Evolutionary conservation across 2,113 vertebrate species (phyloP).

Genomic region (Heterocephalus glaber): DNA sequence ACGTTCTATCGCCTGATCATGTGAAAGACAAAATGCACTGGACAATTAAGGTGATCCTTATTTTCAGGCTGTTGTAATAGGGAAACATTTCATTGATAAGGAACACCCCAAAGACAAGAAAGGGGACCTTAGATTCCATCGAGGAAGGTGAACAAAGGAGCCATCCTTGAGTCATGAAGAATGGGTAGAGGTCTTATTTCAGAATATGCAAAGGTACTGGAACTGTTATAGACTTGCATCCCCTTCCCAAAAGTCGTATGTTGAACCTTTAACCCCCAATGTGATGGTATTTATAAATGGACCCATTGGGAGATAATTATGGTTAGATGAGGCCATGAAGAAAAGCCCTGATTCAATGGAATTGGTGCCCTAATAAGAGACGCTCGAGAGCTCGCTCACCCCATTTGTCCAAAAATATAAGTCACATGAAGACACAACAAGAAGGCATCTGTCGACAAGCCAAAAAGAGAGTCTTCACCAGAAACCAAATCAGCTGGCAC

Average conservation of each 20-base stretch:
- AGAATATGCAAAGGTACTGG: conserved; percentile 1
- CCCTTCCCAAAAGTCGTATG: background rate
- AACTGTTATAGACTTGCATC: background rate
- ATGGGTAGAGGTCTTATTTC: background rate
- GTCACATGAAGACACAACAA: background rate
- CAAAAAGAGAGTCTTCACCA: background rate
- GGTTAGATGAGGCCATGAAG: background rate
- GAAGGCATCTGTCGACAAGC: background rate
- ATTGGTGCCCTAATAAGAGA: background rate
- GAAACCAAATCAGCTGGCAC: background rate
- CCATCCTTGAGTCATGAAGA: background rate
- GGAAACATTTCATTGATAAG: background rate
- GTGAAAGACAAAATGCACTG: conserved; percentile 7
- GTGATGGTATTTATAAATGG: background rate
- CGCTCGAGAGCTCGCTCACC: background rate
- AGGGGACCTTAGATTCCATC: background rate
- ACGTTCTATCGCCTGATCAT: background rate
- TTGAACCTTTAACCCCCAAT: background rate
- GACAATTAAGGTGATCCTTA: background rate
- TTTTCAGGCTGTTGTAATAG: background rate
- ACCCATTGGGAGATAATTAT: background rate
- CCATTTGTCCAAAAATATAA: background rate
- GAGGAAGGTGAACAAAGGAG: background rate
- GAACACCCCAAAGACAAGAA: conserved; percentile 4
- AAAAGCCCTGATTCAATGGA: background rate